phyloP scores from a whole-genome alignment of 2,888 invertebrate species.

The Limnephilus auricula region DNA sequence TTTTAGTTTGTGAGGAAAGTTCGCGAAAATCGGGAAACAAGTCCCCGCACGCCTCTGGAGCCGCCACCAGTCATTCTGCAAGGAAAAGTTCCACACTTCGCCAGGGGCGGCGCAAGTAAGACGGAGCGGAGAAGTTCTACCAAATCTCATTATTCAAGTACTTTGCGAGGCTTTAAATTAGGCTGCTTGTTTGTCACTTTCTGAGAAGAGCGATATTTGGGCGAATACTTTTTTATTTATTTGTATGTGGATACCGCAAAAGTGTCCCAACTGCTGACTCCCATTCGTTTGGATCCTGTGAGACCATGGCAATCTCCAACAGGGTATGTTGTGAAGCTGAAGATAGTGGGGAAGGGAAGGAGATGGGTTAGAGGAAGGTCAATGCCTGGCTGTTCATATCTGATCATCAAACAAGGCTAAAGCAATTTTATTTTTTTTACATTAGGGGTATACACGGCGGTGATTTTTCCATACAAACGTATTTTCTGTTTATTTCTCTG shows the following conservation, averaged over 20 bases:
- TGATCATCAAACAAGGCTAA: too few species aligned
- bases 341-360: background rate
- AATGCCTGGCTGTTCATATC: too few species aligned
- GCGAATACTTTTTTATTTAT: background rate
- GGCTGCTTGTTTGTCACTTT: constrained; percentile 30
- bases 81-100: background rate
- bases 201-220: background rate
- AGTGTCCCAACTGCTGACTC: background rate
- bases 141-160: constrained; percentile 47
- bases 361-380: background rate
- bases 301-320: too few species aligned
- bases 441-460: too few species aligned
- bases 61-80: constrained; percentile 14
- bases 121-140: constrained; percentile 20
- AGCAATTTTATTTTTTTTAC: too few species aligned
- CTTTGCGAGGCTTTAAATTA: constrained; percentile 30
- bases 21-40: background rate
- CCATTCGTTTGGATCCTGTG: background rate
- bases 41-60: background rate
- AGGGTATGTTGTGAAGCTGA: too few species aligned
- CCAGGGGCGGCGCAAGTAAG: constrained; percentile 10
- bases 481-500: too few species aligned
- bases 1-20: background rate
- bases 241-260: background rate
- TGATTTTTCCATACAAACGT: too few species aligned